Percentiles rank a stretch among this genome's conserved stretches.
These are phyloP conservation scores for Anastrepha obliqua DNA, from an alignment of 1,140 invertebrate species.

Conservation along the genomic window DNA sequence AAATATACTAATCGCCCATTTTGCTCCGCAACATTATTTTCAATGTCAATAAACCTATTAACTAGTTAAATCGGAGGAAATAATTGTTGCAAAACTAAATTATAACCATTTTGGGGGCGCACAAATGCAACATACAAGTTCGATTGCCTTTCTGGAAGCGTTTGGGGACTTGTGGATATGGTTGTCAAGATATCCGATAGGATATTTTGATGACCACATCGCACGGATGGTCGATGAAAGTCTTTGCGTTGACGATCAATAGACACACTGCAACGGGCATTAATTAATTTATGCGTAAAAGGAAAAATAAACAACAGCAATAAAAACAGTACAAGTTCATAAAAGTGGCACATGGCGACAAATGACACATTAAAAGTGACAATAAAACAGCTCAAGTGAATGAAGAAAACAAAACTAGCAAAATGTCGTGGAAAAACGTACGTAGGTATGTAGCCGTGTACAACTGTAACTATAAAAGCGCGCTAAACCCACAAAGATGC, in stretches of 20 bases:
- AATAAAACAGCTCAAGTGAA: not conserved
- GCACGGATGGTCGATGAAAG: not conserved
- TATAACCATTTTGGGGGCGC: not conserved
- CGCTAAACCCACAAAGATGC: not conserved
- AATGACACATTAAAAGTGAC: not conserved
- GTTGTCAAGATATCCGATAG: constrained; percentile 38
- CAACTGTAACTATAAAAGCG: no score
- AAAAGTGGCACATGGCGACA: constrained; percentile 15
- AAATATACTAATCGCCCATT: no score
- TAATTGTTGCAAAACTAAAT: not conserved
- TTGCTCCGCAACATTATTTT: no score
- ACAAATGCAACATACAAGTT: not conserved
- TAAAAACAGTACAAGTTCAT: not conserved
- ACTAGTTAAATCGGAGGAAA: not conserved
- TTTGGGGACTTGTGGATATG: constrained; percentile 37
- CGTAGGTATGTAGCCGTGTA: not conserved
- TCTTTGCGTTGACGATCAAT: not conserved
- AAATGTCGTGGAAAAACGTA: not conserved
- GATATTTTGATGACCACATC: not conserved
- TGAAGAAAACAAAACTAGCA: not conserved
- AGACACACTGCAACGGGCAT: not conserved
- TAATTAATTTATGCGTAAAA: constrained; percentile 45
- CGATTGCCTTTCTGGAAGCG: not conserved
- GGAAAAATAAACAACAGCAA: not conserved
- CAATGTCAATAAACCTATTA: constrained; percentile 30